Evolutionary conservation across 2,888 invertebrate genomes (phyloP), one percentile per base, ranked within the genome.

Genomic region (Mythimna pallens): DNA sequence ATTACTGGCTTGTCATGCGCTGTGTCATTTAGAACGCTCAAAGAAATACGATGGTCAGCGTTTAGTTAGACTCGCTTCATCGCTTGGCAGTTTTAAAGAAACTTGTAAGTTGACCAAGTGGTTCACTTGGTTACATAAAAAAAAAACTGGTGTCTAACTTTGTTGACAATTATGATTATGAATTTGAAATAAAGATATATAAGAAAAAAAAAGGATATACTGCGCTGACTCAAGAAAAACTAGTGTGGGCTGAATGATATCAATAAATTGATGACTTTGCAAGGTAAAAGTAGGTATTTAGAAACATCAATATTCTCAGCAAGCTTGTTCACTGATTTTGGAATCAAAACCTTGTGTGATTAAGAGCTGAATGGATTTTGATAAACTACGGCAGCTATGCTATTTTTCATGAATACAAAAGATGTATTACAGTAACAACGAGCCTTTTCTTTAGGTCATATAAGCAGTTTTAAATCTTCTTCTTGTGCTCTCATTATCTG

Each of bases 1-100:
- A 57, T 30, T 50, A 65, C 58, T 59, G n/a, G 25, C 65, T 36
- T 70, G 36, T 75, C 61, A 76, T 81, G 30, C 62, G 81, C 81
- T 76, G 61, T 65, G 80, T 84, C 84, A 80, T 81, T 65, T 30
- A 54, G 34, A 14, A 54, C 47, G 25, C 14, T 83, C 36, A 52
- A 72, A 67, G 12, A 47, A 61, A 57, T 79, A 17, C 40, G 43
- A 57, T 62, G 40, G 58, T 34, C 52, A 36, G 36, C n/a, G 10
- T 52, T 64, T 22, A 65, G 20, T 4, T 67, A 36, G n/a, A 65
- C 14, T 54, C 4, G 14, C 25, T 25, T 25, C 25, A 25, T 25
- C 25, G 25, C 8, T 58, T 70, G n/a, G 65, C 14, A 65, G 12
- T 75, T 52, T 55, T 3, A 58, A 81, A 47, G 17, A 4, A 5